phyloP scores from a whole-genome alignment of 2,888 invertebrate genomes.

The Piscicola geometra region DNA sequence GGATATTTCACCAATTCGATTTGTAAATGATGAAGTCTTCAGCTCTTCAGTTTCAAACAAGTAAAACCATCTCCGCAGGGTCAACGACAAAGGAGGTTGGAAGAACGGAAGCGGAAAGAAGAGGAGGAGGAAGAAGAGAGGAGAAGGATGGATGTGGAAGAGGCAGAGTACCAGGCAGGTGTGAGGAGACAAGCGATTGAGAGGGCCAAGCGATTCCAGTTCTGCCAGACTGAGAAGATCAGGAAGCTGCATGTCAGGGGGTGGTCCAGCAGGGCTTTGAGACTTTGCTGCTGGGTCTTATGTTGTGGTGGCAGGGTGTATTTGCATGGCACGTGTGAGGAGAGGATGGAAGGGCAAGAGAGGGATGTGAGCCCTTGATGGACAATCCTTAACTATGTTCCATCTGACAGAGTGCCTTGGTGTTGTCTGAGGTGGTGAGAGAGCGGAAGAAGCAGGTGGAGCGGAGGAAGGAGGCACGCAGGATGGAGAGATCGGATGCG shows the following conservation, averaged over 20 bases:
- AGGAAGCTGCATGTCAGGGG: conserved; percentile 54
- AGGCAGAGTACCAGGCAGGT: conserved; percentile 54
- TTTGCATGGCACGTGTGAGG: no score
- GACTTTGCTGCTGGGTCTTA: neutral
- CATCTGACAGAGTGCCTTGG: conserved; percentile 52
- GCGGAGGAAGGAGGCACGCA: conserved; percentile 46
- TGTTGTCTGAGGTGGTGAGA: conserved; percentile 55
- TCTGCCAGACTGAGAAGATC: conserved; percentile 56
- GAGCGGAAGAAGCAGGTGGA: conserved; percentile 56
- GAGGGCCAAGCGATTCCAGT: conserved; percentile 55
- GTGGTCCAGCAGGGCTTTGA: neutral
- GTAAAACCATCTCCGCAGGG: conserved; percentile 47
- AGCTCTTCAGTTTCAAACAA: neutral
- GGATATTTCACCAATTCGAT: neutral
- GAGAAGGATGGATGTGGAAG: conserved; percentile 52
- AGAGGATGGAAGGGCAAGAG: no score
- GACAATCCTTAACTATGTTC: no score
- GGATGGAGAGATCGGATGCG: conserved; percentile 40
- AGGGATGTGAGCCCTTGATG: no score
- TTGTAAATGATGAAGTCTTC: neutral
- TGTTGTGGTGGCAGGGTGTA: no score
- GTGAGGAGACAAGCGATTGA: conserved; percentile 55
- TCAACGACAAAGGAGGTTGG: conserved; percentile 53
- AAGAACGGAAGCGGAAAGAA: conserved; percentile 52
- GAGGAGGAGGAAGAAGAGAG: conserved; percentile 54